phyloP scores from a whole-genome alignment of 2,113 vertebrate genomes.

The Myotis brandtii region DNA sequence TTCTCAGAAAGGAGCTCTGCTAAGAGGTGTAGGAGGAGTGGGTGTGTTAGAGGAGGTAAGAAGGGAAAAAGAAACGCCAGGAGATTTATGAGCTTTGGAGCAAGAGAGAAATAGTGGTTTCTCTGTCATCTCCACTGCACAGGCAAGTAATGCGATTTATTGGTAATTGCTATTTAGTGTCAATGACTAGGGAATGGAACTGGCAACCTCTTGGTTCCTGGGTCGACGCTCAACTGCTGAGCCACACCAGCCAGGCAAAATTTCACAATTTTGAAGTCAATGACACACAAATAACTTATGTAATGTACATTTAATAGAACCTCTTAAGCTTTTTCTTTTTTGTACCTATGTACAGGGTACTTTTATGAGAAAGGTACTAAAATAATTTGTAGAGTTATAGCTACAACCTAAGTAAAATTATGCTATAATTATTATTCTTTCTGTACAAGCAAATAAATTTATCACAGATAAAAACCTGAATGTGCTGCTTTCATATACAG shows the following conservation, averaged over 20 bases:
- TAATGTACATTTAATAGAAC: background rate
- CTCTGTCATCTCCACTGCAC: background rate
- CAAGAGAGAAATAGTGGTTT: background rate
- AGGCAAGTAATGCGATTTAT: background rate
- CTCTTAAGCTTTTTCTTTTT: background rate
- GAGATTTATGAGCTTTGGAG: background rate
- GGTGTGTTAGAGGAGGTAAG: background rate
- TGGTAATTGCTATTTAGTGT: background rate
- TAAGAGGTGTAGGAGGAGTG: background rate
- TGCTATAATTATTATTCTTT: background rate
- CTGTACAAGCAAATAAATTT: background rate
- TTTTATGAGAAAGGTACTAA: constrained; percentile 8
- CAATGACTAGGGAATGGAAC: background rate
- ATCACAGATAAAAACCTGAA: background rate
- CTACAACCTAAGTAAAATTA: background rate
- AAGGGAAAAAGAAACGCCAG: background rate
- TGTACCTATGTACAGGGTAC: background rate
- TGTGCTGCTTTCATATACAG: background rate
- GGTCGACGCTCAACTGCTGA: too few relatives aligned
- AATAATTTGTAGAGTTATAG: background rate
- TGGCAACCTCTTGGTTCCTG: too few relatives aligned
- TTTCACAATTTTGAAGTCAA: background rate
- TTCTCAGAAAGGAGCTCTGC: background rate
- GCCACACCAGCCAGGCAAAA: background rate
- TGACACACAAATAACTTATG: background rate